Evolutionary conservation across 2,113 vertebrate genomes (phyloP).

Genomic region (Pica pica): DNA sequence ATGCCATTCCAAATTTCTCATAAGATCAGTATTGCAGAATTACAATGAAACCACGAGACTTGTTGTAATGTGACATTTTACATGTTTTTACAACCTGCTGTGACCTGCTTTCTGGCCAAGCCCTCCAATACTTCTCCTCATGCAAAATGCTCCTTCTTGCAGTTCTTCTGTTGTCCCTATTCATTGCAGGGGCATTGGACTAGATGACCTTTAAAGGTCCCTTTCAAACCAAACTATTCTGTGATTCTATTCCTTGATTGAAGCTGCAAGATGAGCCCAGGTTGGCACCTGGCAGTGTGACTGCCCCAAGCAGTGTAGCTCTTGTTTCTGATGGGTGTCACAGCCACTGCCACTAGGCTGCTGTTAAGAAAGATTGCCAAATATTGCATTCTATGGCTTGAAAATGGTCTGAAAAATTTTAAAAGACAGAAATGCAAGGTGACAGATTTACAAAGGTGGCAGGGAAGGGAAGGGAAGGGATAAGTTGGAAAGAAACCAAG

Average conservation of each 20-base stretch:
- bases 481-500: not conserved
- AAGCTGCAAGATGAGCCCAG: not conserved
- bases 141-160: not conserved
- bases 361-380: not conserved
- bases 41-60: not conserved
- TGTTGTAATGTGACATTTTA: not conserved
- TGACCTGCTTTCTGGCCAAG: not conserved
- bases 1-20: not conserved
- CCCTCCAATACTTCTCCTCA: not conserved
- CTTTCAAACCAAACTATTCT: not conserved
- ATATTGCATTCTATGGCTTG: not conserved
- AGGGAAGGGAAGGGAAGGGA: not conserved
- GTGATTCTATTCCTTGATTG: not conserved
- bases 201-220: not conserved
- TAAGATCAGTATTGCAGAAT: not conserved
- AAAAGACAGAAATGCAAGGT: not conserved
- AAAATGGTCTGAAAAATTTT: not conserved
- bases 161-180: not conserved
- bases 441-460: not conserved
- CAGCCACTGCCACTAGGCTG: not conserved
- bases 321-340: not conserved
- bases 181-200: not conserved
- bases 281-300: not conserved
- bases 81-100: not conserved
- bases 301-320: not conserved